Evolutionary conservation across 2,797 vertebrate species (phyloP).

Genomic region (Apogon hyalosoma): DNA sequence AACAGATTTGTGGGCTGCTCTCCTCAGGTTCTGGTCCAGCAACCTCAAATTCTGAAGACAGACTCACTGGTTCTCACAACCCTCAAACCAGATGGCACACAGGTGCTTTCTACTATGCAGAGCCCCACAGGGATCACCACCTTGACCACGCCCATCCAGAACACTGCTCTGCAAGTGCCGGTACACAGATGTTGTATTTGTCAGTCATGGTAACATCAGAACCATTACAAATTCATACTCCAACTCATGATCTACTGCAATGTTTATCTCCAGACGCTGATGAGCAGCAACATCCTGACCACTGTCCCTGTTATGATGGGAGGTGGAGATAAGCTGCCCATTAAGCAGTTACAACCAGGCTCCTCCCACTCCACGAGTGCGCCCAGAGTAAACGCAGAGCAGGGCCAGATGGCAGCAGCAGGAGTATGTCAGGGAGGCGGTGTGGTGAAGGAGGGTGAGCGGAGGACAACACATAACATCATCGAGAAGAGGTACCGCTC

Average conservation of each 20-base stretch:
- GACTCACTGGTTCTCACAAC: constrained; percentile 96
- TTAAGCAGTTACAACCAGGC: constrained; percentile 91
- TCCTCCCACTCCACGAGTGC: constrained; percentile 43
- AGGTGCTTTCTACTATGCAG: constrained; percentile 93
- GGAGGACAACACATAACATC: constrained; percentile 97
- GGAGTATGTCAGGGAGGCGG: constrained; percentile 77
- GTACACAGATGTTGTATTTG: constrained; percentile 51
- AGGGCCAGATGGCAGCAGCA: constrained; percentile 48
- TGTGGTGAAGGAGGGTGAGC: constrained; percentile 93
- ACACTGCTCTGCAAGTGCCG: constrained; percentile 91
- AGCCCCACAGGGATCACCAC: constrained; percentile 92
- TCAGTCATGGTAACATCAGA: neutral
- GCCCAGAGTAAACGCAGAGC: constrained; percentile 61
- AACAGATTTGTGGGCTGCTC: constrained; percentile 15
- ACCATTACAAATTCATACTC: neutral
- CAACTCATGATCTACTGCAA: neutral
- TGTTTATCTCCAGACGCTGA: constrained; percentile 85
- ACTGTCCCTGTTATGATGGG: constrained; percentile 96
- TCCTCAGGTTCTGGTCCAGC: constrained; percentile 92
- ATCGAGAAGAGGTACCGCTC: constrained; percentile 98
- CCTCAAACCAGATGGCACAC: constrained; percentile 92
- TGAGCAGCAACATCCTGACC: constrained; percentile 95
- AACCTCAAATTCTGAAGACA: constrained; percentile 97
- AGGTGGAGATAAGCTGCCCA: constrained; percentile 92
- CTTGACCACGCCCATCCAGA: constrained; percentile 92